Conservation (phyloP, 1,140 invertebrate genomes). For the Sesamia nonagrioides region DNA sequence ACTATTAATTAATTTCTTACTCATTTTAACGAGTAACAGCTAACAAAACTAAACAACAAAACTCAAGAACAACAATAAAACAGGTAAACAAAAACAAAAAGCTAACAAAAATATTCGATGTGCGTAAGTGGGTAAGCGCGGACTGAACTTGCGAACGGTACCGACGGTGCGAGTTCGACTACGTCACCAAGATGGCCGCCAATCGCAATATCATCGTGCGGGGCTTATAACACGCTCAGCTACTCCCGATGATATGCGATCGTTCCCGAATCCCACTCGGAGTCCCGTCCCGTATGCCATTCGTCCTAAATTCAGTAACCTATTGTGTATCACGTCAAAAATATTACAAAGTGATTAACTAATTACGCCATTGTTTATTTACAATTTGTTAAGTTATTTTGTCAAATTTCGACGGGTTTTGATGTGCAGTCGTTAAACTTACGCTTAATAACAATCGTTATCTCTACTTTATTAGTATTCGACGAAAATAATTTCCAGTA, state of each 20-base stretch:
- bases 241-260: conserved; percentile 54
- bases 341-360: conserved; percentile 56
- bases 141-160: no score
- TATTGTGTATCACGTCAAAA: conserved; percentile 55
- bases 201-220: no score
- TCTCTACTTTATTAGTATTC: conserved; percentile 7
- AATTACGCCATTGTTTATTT: conserved; percentile 62
- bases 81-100: no score
- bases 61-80: no score
- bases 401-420: neutral
- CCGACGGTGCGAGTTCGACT: no score
- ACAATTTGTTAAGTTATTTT: conserved; percentile 39
- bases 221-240: conserved; percentile 7
- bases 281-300: conserved; percentile 56
- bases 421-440: neutral
- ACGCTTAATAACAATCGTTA: conserved; percentile 7
- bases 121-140: no score
- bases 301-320: conserved; percentile 70
- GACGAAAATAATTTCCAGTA: conserved; percentile 25
- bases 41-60: no score
- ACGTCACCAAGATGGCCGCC: no score
- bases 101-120: no score
- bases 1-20: no score
- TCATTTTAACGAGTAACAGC: no score
- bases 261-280: conserved; percentile 67